A percentile compares a stretch with the other conserved stretches of the same genome.
These are phyloP conservation scores for Cistogaster globosa DNA, from an alignment of 2,888 invertebrate species.

Conservation along the genomic window DNA sequence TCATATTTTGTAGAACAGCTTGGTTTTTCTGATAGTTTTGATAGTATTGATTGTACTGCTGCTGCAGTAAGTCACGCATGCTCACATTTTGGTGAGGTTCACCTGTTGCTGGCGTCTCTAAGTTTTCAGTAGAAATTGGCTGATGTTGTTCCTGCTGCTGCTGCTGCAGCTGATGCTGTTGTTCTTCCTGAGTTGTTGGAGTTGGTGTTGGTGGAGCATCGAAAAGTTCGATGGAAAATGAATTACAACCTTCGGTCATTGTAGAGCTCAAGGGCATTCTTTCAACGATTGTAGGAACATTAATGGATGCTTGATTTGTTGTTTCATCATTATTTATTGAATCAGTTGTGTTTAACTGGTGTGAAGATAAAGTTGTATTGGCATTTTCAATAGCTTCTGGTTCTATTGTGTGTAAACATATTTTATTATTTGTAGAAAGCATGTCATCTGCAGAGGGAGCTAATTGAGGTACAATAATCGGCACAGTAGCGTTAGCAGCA, in stretches of 20 bases:
- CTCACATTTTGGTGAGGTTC: constrained; percentile 51
- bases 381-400: constrained; percentile 26
- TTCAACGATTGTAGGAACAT: constrained; percentile 65
- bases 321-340: constrained; percentile 19
- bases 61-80: constrained; percentile 61
- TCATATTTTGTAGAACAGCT: constrained; percentile 45
- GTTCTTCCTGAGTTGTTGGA: constrained; percentile 65
- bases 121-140: constrained; percentile 1
- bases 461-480: constrained; percentile 76
- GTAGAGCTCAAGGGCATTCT: constrained; percentile 47
- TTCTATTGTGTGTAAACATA: constrained; percentile 48
- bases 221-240: constrained; percentile 81
- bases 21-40: constrained; percentile 71
- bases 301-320: constrained; percentile 46
- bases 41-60: constrained; percentile 71
- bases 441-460: not conserved
- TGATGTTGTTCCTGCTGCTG: not conserved
- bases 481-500: constrained; percentile 70
- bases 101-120: constrained; percentile 14
- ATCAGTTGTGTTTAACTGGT: not conserved
- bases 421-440: constrained; percentile 37
- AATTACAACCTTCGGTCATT: constrained; percentile 66
- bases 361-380: constrained; percentile 44
- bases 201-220: constrained; percentile 76
- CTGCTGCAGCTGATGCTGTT: constrained; percentile 15